These are phyloP conservation scores for Microctenopoma stevenorrisi DNA, from an alignment of 2,797 vertebrate genomes.

Conservation along the genomic window DNA sequence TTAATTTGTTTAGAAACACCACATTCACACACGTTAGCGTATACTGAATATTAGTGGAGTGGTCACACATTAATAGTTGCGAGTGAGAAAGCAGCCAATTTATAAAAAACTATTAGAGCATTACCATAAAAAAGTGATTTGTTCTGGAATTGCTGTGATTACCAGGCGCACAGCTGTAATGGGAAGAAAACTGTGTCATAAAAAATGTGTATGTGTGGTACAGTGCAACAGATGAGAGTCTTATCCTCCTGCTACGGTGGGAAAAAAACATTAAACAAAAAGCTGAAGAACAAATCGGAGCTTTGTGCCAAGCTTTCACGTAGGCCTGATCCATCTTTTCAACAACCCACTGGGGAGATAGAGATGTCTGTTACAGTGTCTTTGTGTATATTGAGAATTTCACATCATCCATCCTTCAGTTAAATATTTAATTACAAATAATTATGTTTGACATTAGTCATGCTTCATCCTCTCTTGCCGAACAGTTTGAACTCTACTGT, in stretches of 20 bases:
- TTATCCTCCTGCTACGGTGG: constrained; percentile 25
- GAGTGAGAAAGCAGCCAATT: constrained; percentile 10
- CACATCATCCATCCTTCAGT: constrained; percentile 24
- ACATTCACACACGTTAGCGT: neutral
- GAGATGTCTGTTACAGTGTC: constrained; percentile 7
- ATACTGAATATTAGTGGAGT: too few relatives aligned
- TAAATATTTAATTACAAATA: constrained; percentile 52
- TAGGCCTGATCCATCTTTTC: constrained; percentile 44
- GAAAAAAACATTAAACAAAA: constrained; percentile 30
- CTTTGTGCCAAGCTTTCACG: constrained; percentile 36
- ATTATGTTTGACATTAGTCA: constrained; percentile 46
- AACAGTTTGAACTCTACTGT: constrained; percentile 19
- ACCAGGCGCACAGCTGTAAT: constrained; percentile 3
- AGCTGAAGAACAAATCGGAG: constrained; percentile 20
- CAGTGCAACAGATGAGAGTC: constrained; percentile 1
- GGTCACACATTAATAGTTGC: constrained; percentile 8
- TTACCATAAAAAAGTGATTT: neutral
- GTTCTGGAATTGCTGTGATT: constrained; percentile 29
- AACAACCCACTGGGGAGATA: constrained; percentile 22
- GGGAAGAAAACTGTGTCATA: neutral
- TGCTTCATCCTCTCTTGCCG: constrained; percentile 9
- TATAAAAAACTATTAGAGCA: constrained; percentile 6
- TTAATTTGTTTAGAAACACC: constrained; percentile 10
- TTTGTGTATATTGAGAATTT: constrained; percentile 1
- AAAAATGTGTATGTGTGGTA: constrained; percentile 13